phyloP scores from a whole-genome alignment of 2,113 vertebrate genomes.

The Nothoprocta pentlandii region DNA sequence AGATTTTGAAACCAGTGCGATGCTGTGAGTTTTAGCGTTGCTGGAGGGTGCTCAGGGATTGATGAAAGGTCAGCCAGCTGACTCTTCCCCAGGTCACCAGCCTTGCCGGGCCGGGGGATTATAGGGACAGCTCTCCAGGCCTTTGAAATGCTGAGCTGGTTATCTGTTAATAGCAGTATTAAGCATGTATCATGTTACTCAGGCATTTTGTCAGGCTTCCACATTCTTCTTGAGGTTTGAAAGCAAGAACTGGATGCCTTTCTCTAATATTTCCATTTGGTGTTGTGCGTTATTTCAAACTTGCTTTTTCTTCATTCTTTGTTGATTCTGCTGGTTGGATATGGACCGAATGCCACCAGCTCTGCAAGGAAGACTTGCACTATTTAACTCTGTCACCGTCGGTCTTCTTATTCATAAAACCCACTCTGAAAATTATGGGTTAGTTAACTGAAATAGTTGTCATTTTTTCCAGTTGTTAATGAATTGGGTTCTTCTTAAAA shows the following conservation, averaged over 20 bases:
- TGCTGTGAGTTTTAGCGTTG: neutral
- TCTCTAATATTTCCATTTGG: neutral
- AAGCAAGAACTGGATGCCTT: neutral
- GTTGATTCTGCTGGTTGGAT: neutral
- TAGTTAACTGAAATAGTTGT: neutral
- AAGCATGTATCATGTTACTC: neutral
- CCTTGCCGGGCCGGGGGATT: neutral
- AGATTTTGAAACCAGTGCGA: neutral
- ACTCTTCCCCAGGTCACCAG: neutral
- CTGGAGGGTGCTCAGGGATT: neutral
- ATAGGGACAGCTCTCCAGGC: neutral
- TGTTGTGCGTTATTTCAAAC: neutral
- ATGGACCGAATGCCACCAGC: neutral
- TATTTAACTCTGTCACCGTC: neutral
- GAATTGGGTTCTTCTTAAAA: neutral
- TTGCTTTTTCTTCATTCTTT: neutral
- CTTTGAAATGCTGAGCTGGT: neutral
- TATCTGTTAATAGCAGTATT: neutral
- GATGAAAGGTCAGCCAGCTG: neutral
- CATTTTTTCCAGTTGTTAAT: neutral
- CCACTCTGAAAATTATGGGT: neutral
- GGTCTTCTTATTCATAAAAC: neutral
- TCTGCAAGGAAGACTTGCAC: neutral
- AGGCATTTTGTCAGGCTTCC: neutral
- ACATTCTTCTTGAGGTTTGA: neutral